Evolutionary conservation across 2,113 vertebrate genomes (phyloP).

Genomic region (Gorsachius goisagi): DNA sequence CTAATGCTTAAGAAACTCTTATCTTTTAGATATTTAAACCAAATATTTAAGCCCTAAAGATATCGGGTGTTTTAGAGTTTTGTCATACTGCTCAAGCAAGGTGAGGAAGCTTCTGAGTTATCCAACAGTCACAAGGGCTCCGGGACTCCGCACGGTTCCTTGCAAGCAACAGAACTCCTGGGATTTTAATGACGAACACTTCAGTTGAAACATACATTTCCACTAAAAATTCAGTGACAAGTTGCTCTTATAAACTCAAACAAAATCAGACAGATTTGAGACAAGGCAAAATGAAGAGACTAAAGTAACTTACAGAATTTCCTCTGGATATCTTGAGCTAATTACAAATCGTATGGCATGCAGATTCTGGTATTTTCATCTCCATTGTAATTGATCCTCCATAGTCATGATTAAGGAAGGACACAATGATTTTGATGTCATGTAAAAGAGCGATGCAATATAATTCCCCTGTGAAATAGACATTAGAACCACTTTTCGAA

Average conservation of each 20-base stretch:
- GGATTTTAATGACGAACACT: slow-evolving; percentile 26
- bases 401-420: slow-evolving; percentile 34
- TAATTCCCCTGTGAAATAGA: neutral
- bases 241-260: slow-evolving; percentile 20
- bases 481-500: neutral
- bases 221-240: slow-evolving; percentile 7
- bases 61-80: neutral
- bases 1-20: neutral
- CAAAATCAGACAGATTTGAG: slow-evolving; percentile 23
- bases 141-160: fast-evolving
- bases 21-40: neutral
- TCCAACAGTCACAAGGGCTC: neutral
- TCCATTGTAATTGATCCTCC: slow-evolving; percentile 51
- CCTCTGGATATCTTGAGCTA: slow-evolving; percentile 43
- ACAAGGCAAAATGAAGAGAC: slow-evolving; percentile 44
- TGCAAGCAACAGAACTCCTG: neutral
- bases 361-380: slow-evolving; percentile 16
- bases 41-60: neutral
- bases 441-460: slow-evolving; percentile 52
- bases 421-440: slow-evolving; percentile 23
- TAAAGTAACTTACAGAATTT: slow-evolving; percentile 13
- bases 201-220: slow-evolving; percentile 20
- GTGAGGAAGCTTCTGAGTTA: neutral
- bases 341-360: slow-evolving; percentile 40
- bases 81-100: neutral